phyloP scores from a whole-genome alignment of 2,888 invertebrate species.

The Drosophila melanosoma region DNA sequence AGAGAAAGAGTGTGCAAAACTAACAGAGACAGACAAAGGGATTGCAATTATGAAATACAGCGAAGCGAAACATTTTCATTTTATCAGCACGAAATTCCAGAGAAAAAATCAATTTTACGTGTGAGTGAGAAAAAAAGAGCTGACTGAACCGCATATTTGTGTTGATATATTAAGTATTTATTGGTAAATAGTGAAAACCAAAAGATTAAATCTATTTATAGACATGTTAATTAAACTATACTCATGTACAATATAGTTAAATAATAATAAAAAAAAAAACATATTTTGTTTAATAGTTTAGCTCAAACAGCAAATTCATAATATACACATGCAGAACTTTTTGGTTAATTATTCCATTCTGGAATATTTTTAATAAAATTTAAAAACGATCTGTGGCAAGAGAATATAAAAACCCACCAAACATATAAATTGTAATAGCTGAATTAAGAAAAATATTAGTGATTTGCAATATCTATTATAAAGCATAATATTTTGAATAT shows the following conservation, averaged over 20 bases:
- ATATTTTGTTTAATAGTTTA: background rate
- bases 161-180: slow-evolving; percentile 9
- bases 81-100: slow-evolving; percentile 44
- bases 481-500: no score
- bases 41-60: slow-evolving; percentile 60
- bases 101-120: slow-evolving; percentile 1
- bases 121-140: slow-evolving; percentile 15
- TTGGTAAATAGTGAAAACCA: background rate
- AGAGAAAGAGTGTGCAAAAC: background rate
- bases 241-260: background rate
- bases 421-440: slow-evolving; percentile 32
- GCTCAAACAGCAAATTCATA: background rate
- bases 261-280: background rate
- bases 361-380: background rate
- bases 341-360: background rate
- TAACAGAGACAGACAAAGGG: slow-evolving; percentile 9
- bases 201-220: slow-evolving; percentile 30
- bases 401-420: background rate
- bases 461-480: background rate
- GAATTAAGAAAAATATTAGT: slow-evolving; percentile 1
- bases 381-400: slow-evolving; percentile 9
- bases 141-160: slow-evolving; percentile 54
- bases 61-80: slow-evolving; percentile 35
- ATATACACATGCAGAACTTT: background rate
- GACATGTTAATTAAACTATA: slow-evolving; percentile 4